A percentile compares a stretch with the other conserved stretches of the same genome.
These are phyloP conservation scores for Cisticola juncidis DNA, from an alignment of 2,113 vertebrate species.

Conservation along the genomic window DNA sequence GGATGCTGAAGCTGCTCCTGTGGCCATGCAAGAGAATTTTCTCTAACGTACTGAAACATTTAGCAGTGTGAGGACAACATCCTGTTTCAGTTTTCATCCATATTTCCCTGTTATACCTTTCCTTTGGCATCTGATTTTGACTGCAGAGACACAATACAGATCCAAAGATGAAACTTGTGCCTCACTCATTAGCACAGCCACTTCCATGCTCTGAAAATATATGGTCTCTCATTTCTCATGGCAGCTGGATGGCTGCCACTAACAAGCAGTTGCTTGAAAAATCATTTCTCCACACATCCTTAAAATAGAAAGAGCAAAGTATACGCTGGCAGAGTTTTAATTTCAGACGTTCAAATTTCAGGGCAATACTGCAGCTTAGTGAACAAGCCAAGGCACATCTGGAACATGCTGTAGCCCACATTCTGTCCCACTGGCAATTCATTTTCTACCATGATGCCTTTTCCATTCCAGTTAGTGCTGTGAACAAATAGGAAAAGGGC, in stretches of 20 bases:
- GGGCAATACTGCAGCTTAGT: background rate
- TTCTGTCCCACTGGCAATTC: background rate
- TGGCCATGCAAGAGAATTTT: background rate
- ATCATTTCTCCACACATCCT: slow-evolving; percentile 28
- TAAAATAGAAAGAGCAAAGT: slow-evolving; percentile 43
- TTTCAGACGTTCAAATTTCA: background rate
- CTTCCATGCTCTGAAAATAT: slow-evolving; percentile 8
- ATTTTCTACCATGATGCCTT: background rate
- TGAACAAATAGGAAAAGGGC: background rate
- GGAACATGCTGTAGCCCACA: background rate
- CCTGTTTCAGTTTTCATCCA: too few relatives aligned
- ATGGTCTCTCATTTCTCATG: background rate
- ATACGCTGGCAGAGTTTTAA: background rate
- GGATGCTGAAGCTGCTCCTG: background rate
- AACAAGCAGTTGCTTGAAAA: slow-evolving; percentile 51
- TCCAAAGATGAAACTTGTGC: background rate
- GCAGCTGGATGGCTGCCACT: slow-evolving; percentile 47
- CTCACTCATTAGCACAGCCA: background rate
- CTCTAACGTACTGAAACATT: background rate
- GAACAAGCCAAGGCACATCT: background rate
- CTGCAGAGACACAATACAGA: background rate
- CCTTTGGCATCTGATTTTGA: background rate
- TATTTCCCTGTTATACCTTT: background rate
- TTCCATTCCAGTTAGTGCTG: background rate
- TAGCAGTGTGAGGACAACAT: background rate